Conservation (phyloP, 2,797 vertebrate species). For the Choloepus didactylus region DNA sequence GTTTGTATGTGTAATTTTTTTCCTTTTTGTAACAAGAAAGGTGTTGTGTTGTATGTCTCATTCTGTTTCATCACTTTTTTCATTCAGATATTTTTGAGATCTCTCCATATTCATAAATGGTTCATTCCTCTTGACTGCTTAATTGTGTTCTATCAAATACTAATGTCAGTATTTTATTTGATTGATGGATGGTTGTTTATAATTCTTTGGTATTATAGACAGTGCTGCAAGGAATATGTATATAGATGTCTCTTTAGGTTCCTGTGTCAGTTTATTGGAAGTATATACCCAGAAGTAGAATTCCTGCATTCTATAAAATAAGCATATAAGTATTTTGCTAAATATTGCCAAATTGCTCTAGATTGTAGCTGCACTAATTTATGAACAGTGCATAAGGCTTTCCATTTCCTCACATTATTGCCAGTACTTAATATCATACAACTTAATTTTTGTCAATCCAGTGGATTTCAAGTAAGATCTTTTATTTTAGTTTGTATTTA, state of each 20-base stretch:
- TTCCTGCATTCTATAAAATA: slow-evolving; percentile 49
- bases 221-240: slow-evolving; percentile 35
- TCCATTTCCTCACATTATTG: slow-evolving; percentile 52
- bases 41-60: not conserved
- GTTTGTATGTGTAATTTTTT: not conserved
- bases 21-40: not conserved
- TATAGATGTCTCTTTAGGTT: not conserved
- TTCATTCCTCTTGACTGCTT: slow-evolving; percentile 15
- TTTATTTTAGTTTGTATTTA: slow-evolving; percentile 49
- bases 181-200: not conserved
- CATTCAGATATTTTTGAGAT: slow-evolving; percentile 44
- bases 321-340: slow-evolving; percentile 1
- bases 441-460: slow-evolving; percentile 45
- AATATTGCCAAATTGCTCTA: slow-evolving; percentile 57
- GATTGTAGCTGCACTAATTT: slow-evolving; percentile 1
- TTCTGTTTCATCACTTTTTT: slow-evolving; percentile 60
- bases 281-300: slow-evolving; percentile 15
- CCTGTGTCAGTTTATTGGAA: slow-evolving; percentile 47
- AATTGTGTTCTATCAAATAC: slow-evolving; percentile 42
- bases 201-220: slow-evolving; percentile 45
- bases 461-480: slow-evolving; percentile 11
- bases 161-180: slow-evolving; percentile 51
- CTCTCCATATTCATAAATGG: not conserved
- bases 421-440: not conserved
- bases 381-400: not conserved